A percentile compares a stretch with the other conserved stretches of the same genome.
These are phyloP conservation scores for Epinotia bilunana DNA, from an alignment of 2,888 invertebrate species.

Conservation along the genomic window DNA sequence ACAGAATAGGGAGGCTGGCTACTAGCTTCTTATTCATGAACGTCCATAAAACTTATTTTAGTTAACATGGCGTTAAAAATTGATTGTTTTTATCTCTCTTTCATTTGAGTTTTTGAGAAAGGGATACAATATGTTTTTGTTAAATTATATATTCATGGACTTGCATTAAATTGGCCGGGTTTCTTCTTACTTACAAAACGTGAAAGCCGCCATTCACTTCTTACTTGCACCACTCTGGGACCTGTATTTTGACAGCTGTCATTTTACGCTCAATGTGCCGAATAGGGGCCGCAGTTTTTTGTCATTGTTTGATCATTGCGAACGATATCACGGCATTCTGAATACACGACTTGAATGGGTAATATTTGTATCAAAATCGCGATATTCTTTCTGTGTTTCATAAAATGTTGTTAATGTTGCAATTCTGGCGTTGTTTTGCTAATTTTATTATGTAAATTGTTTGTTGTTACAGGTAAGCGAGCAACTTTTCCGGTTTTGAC, in stretches of 20 bases:
- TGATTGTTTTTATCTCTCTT: too few species aligned
- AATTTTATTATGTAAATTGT: background rate
- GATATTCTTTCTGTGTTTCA: background rate
- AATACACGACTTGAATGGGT: constrained; percentile 16
- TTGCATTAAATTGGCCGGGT: too few species aligned
- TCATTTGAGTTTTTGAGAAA: too few species aligned
- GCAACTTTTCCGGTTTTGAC: background rate
- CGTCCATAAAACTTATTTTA: too few species aligned
- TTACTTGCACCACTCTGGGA: background rate
- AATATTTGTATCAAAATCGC: constrained; percentile 6
- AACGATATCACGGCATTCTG: constrained; percentile 9
- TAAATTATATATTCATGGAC: too few species aligned
- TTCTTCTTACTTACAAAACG: background rate
- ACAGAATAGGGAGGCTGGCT: too few species aligned
- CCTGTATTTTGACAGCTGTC: constrained; percentile 71
- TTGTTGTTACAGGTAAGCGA: constrained; percentile 27
- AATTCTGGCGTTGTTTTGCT: background rate
- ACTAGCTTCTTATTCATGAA: too few species aligned
- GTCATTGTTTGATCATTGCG: constrained; percentile 43
- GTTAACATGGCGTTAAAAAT: too few species aligned
- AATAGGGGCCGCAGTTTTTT: constrained; percentile 53
- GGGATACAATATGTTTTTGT: too few species aligned
- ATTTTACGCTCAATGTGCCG: constrained; percentile 58
- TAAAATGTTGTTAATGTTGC: background rate
- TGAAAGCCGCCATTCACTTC: background rate